Conservation (phyloP, 53 echinoderm and acorn worm genomes). For the Holothuria leucospilota region DNA sequence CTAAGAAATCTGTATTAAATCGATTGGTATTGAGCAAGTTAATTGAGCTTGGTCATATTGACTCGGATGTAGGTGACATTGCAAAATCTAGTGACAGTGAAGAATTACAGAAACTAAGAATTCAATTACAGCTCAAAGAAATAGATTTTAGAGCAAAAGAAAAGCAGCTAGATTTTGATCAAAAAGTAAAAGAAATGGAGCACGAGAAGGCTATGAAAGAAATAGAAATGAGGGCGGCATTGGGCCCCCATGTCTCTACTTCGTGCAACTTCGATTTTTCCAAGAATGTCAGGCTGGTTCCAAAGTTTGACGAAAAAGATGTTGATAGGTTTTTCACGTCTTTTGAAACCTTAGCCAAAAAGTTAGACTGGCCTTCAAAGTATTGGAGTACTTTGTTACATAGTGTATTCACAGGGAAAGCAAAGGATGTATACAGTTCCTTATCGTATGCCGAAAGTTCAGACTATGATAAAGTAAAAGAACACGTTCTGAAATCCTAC, state of each 20-base stretch:
- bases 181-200: conserved; percentile 52
- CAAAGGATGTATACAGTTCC: conserved; percentile 65
- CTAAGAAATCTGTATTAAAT: no score
- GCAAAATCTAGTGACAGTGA: no score
- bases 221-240: no score
- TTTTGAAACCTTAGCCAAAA: conserved; percentile 59
- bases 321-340: conserved; percentile 69
- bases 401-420: conserved; percentile 63
- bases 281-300: no score
- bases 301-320: conserved; percentile 63
- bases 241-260: conserved; percentile 7
- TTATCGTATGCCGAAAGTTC: conserved; percentile 56
- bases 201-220: no score
- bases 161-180: conserved; percentile 24
- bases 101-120: no score
- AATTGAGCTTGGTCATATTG: no score
- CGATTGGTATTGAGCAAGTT: no score
- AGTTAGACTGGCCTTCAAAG: conserved; percentile 64
- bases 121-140: no score
- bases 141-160: conserved; percentile 17
- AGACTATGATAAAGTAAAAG: conserved; percentile 67
- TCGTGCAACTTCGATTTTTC: conserved; percentile 45
- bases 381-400: conserved; percentile 66
- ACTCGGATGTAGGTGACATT: no score
- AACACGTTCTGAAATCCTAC: conserved; percentile 60